Conservation (phyloP, 2,113 vertebrate species). For the Columba livia region DNA sequence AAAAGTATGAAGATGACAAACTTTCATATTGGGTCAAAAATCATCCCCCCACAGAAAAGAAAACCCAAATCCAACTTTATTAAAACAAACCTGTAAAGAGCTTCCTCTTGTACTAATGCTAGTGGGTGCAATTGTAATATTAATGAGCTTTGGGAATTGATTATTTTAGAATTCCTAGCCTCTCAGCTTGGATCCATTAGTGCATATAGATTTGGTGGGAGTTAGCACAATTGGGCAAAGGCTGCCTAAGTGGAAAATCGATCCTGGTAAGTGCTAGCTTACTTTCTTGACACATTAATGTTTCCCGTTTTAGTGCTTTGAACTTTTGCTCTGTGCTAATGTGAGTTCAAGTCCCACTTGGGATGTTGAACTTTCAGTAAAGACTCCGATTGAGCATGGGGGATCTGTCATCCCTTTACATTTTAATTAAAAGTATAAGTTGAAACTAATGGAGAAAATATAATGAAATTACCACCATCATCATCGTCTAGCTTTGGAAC, state of each 20-base stretch:
- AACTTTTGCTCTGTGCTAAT: conserved; percentile 66
- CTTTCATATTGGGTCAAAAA: neutral
- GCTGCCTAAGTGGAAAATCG: conserved; percentile 79
- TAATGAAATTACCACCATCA: conserved; percentile 10
- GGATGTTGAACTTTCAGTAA: conserved; percentile 38
- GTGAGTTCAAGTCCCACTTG: conserved; percentile 43
- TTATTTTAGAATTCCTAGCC: conserved; percentile 65
- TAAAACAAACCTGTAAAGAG: neutral
- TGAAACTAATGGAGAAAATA: conserved; percentile 53
- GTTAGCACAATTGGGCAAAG: conserved; percentile 71
- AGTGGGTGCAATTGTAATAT: conserved; percentile 49
- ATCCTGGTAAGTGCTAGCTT: conserved; percentile 70
- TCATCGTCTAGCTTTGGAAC: conserved; percentile 10
- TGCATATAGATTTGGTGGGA: conserved; percentile 70
- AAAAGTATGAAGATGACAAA: neutral
- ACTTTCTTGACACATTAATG: conserved; percentile 61
- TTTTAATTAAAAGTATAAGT: conserved; percentile 64
- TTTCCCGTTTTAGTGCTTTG: conserved; percentile 64
- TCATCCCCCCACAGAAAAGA: neutral
- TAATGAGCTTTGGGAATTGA: conserved; percentile 67
- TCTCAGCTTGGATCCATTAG: conserved; percentile 73
- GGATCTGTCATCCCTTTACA: conserved; percentile 38
- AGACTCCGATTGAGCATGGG: conserved; percentile 15
- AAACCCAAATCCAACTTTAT: neutral
- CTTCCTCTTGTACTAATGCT: neutral